Evolutionary conservation across 2,113 vertebrate genomes (phyloP), one percentile per base, ranked within the genome.

Genomic region (Xenus cinereus): DNA sequence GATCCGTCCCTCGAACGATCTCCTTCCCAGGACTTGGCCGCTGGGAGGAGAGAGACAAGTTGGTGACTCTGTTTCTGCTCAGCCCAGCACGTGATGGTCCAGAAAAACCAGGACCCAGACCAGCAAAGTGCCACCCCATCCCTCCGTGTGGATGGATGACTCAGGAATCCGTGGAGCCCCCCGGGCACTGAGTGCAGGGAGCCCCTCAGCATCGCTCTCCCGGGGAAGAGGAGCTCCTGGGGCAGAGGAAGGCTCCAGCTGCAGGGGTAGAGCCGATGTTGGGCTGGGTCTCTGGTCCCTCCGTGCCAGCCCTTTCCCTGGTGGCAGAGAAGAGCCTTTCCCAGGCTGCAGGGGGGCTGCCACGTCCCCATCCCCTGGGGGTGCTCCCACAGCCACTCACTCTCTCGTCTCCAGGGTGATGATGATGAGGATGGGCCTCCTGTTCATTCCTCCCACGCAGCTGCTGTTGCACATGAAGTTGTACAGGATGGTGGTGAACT

Each of bases 401-500:
- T 99, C 99, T 95, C 99, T 98, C 1, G 98, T 99, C 98, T 99
- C 99, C 97, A 99, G 97, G 12, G 99, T 99, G 98, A 99, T 99
- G 97, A 99, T 99, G 96, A 99, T 99, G 94, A 99, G 99, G 96
- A 99, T 99, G 60, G 99, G 99, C 81, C 99, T 97, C 77, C 99
- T 98, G 97, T 99, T 99, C 99, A 99, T 99, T 37, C 99, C 99
- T n/a, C 99, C 99, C 26, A 99, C 99, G 35, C 99, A 99, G 98
- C 99, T 99, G 98, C 99, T 99, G 98, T 99, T 99, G 97, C 99
- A 99, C 99, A 99, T 99, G 96, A 99, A 99, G 98, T 99, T 99
- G 97, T 99, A 99, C 12, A 99, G 98, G 96, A 99, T 99, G 67
- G 99, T 99, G 96, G 99, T 99, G 91, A 99, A 99, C 97, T 99